Evolutionary conservation across 2,113 vertebrate species (phyloP).

Genomic region (Stegostoma tigrinum): DNA sequence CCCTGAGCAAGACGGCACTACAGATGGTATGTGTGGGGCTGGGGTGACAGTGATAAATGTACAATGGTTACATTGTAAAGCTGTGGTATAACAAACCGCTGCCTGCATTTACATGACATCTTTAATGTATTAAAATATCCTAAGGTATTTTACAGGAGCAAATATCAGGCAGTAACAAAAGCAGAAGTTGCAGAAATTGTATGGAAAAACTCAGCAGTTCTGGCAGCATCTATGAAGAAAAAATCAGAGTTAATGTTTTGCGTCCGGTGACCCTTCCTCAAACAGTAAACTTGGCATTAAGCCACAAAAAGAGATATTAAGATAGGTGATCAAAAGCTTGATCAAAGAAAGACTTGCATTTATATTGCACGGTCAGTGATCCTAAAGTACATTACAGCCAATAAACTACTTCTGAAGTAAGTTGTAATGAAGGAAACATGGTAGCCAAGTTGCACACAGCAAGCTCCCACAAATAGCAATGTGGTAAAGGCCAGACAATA

Average conservation of each 20-base stretch:
- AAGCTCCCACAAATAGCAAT: background rate
- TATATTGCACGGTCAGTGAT: background rate
- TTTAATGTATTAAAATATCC: background rate
- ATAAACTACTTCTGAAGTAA: background rate
- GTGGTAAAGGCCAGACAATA: no score
- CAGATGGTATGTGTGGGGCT: slow-evolving; percentile 50
- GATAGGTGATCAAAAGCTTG: background rate
- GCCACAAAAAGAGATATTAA: background rate
- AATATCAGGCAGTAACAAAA: background rate
- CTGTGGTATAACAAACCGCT: background rate
- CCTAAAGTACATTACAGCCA: background rate
- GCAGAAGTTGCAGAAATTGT: no score
- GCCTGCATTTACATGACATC: background rate
- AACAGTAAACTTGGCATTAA: background rate
- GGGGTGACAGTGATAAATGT: no score
- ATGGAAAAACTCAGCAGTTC: no score
- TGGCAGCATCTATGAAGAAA: no score
- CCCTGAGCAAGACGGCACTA: slow-evolving; percentile 54
- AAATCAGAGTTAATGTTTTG: no score
- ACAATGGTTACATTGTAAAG: background rate
- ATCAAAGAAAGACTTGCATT: background rate
- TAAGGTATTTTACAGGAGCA: background rate
- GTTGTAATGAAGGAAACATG: background rate
- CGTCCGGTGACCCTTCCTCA: no score
- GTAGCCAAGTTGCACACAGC: background rate